These are phyloP conservation scores for Stomatorhinus walkeri DNA, from an alignment of 2,797 vertebrate genomes.

Conservation along the genomic window DNA sequence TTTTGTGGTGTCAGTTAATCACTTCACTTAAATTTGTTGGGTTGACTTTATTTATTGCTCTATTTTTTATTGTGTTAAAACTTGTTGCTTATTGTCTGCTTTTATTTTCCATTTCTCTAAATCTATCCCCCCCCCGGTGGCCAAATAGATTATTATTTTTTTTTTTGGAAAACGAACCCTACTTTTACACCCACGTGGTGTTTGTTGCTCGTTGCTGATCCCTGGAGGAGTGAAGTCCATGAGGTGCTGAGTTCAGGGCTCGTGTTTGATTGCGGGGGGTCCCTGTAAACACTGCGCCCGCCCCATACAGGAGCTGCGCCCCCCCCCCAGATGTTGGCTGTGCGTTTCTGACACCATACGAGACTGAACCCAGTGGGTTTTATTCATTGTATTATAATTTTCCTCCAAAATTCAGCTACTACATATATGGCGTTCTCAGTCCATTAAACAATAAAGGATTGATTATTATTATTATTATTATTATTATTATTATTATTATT, in stretches of 20 bases:
- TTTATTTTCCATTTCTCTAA: not conserved
- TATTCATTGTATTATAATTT: not conserved
- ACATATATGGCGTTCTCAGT: no score
- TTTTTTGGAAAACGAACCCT: not conserved
- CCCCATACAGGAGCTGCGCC: not conserved
- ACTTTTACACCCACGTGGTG: not conserved
- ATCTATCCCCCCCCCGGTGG: not conserved
- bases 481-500: no score
- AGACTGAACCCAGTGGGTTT: not conserved
- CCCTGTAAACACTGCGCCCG: not conserved
- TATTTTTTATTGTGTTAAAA: not conserved
- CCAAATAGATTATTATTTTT: no score
- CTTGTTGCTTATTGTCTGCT: not conserved
- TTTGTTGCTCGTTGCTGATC: not conserved
- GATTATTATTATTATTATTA: no score
- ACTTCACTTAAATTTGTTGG: not conserved
- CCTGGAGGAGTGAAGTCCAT: not conserved
- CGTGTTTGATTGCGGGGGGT: not conserved
- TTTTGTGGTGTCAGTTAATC: not conserved
- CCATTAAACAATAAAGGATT: no score
- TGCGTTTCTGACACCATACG: not conserved
- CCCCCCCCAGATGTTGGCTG: not conserved
- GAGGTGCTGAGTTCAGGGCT: not conserved
- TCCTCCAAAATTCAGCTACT: no score
- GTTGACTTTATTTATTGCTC: not conserved